Evolutionary conservation across 2,797 vertebrate genomes (phyloP).

Genomic region (Semotilus atromaculatus): DNA sequence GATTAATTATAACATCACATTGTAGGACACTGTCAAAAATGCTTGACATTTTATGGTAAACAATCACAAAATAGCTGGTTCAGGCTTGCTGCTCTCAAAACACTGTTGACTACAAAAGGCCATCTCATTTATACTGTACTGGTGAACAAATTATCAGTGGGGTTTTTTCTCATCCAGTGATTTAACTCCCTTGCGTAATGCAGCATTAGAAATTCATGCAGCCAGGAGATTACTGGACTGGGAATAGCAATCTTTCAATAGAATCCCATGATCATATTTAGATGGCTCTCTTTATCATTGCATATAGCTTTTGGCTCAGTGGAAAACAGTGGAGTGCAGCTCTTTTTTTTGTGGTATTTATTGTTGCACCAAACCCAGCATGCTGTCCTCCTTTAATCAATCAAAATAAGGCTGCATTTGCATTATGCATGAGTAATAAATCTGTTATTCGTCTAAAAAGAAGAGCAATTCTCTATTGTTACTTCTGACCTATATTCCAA

Average conservation of each 20-base stretch:
- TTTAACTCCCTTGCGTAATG: constrained; percentile 43
- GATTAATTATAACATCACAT: not conserved
- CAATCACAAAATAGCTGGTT: not conserved
- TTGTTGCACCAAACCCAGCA: constrained; percentile 28
- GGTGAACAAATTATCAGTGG: not conserved
- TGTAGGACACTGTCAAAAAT: not conserved
- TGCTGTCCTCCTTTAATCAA: constrained; percentile 44
- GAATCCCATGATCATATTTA: constrained; percentile 56
- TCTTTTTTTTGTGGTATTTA: constrained; percentile 25
- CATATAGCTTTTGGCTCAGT: constrained; percentile 46
- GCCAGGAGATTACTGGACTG: constrained; percentile 49
- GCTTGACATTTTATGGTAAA: not conserved
- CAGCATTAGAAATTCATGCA: constrained; percentile 43
- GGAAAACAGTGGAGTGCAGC: constrained; percentile 40
- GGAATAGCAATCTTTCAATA: constrained; percentile 54
- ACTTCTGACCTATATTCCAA: constrained; percentile 21
- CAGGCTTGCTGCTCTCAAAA: not conserved
- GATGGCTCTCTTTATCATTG: constrained; percentile 43
- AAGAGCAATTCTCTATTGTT: constrained; percentile 20
- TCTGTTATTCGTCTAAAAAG: constrained; percentile 39
- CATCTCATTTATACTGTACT: constrained; percentile 1
- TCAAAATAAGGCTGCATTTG: constrained; percentile 47
- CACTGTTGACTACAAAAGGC: constrained; percentile 1
- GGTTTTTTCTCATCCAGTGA: not conserved
- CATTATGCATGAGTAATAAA: constrained; percentile 45